Conservation (phyloP, 1,140 invertebrate genomes). For the Cardiocondyla obscurior region DNA sequence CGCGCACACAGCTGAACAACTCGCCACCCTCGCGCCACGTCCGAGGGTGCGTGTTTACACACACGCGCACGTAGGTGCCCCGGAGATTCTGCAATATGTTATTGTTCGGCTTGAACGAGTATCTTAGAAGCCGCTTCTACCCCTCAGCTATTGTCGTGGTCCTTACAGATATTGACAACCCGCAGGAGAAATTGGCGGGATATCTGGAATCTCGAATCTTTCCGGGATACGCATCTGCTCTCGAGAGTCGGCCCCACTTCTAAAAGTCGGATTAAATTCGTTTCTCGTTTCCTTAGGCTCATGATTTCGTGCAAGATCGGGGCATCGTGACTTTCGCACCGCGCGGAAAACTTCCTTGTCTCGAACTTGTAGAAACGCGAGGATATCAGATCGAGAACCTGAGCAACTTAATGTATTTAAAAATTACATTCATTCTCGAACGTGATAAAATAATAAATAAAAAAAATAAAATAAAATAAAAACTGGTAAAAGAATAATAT, state of each 20-base stretch:
- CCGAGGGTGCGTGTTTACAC: slow-evolving; percentile 38
- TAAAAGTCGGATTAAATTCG: slow-evolving; percentile 67
- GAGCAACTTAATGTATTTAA: neutral
- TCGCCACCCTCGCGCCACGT: slow-evolving; percentile 1
- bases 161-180: slow-evolving; percentile 78
- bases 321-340: slow-evolving; percentile 52
- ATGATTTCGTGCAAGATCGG: slow-evolving; percentile 56
- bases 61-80: slow-evolving; percentile 26
- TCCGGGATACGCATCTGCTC: slow-evolving; percentile 76
- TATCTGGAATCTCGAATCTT: slow-evolving; percentile 78
- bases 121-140: slow-evolving; percentile 68
- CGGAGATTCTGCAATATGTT: slow-evolving; percentile 78
- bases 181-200: slow-evolving; percentile 79
- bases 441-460: slow-evolving; percentile 56
- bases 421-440: slow-evolving; percentile 17
- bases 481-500: slow-evolving; percentile 28
- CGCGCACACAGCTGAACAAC: neutral
- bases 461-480: slow-evolving; percentile 38
- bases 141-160: slow-evolving; percentile 74
- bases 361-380: no score
- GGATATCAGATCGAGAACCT: neutral
- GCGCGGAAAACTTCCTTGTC: neutral
- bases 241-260: slow-evolving; percentile 36
- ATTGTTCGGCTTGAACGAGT: slow-evolving; percentile 79
- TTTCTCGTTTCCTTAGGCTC: slow-evolving; percentile 60